These are phyloP conservation scores for Percina caprodes DNA, from an alignment of 2,113 vertebrate species.

Conservation along the genomic window DNA sequence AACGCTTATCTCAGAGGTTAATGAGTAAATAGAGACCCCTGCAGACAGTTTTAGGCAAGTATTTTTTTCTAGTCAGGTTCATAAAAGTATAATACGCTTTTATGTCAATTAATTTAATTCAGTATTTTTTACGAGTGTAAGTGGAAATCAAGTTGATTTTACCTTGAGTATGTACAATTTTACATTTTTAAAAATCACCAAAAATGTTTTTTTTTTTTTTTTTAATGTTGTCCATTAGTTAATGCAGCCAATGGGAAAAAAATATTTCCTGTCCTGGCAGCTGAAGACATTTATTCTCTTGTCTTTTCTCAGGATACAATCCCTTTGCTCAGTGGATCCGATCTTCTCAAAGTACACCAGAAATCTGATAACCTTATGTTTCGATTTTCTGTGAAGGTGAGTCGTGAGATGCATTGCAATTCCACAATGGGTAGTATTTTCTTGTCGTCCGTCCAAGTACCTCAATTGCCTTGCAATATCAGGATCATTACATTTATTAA, in stretches of 20 bases:
- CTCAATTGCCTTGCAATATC: neutral
- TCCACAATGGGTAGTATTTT: neutral
- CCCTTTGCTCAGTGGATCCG: slow-evolving; percentile 84
- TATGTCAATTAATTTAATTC: neutral
- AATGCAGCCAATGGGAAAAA: neutral
- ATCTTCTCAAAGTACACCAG: slow-evolving; percentile 88
- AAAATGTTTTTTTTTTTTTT: neutral
- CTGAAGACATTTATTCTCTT: slow-evolving; percentile 10
- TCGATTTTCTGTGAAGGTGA: slow-evolving; percentile 85
- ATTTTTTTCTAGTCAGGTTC: neutral
- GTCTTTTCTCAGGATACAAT: slow-evolving; percentile 89
- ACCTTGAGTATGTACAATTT: neutral
- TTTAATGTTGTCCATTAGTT: neutral
- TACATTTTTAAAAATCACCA: neutral
- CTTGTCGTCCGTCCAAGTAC: neutral
- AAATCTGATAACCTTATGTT: slow-evolving; percentile 90
- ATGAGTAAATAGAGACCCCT: slow-evolving; percentile 82
- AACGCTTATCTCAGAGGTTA: slow-evolving; percentile 40
- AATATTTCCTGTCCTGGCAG: neutral
- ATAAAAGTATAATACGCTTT: neutral
- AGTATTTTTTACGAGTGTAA: neutral
- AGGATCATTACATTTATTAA: neutral
- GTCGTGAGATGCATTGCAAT: slow-evolving; percentile 21
- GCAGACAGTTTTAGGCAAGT: slow-evolving; percentile 70
- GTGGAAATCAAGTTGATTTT: neutral